A percentile compares a stretch with the other conserved stretches of the same genome.
phyloP scores from a whole-genome alignment of 23 tunicate genomes.

The Corella eumyota region DNA sequence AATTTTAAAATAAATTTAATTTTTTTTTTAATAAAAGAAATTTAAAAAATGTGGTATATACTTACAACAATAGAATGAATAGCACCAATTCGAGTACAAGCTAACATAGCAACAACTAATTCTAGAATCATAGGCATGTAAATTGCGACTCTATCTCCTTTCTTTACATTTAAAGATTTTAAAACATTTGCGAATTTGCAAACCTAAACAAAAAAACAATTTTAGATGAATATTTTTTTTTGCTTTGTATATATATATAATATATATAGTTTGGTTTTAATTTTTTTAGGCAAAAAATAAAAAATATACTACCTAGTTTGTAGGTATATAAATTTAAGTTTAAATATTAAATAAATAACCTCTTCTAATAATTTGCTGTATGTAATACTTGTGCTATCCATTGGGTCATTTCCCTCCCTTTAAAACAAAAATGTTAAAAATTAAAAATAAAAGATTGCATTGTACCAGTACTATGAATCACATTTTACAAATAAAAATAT shows the following conservation, averaged over 20 bases:
- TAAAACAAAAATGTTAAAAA: not conserved
- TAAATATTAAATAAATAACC: conserved; percentile 1
- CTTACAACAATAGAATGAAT: conserved; percentile 89
- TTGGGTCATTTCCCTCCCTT: conserved; percentile 85
- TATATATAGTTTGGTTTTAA: not conserved
- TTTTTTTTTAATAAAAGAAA: not conserved
- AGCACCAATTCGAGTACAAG: conserved; percentile 84
- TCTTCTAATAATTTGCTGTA: conserved; percentile 44
- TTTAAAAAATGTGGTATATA: too few species aligned
- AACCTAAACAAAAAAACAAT: conserved; percentile 18
- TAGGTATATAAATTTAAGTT: not conserved
- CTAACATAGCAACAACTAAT: conserved; percentile 80
- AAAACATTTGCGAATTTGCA: conserved; percentile 89
- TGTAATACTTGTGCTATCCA: conserved; percentile 65
- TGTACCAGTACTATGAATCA: not conserved
- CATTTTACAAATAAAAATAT: not conserved
- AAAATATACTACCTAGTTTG: not conserved
- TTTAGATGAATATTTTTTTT: not conserved
- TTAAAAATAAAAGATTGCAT: not conserved
- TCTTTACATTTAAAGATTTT: conserved; percentile 65
- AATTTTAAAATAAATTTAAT: not conserved
- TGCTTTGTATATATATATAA: not conserved
- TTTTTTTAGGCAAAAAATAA: not conserved
- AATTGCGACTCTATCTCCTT: conserved; percentile 92
- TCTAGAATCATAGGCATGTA: conserved; percentile 90